These are phyloP conservation scores for Romanomermis culicivorax DNA, from an alignment of 2,888 invertebrate species.

Conservation along the genomic window DNA sequence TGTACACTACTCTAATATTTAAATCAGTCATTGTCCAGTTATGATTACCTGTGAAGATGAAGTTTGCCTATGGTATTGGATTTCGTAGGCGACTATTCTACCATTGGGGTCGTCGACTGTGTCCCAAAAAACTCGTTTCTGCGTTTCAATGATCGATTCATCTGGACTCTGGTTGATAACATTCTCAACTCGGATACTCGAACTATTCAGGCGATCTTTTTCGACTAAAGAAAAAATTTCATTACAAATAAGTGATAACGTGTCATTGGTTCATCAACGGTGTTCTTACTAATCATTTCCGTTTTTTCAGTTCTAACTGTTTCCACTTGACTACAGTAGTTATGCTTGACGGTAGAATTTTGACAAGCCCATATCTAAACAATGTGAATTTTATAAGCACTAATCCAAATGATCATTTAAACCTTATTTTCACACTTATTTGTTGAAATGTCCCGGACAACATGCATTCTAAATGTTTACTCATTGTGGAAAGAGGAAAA, in stretches of 20 bases:
- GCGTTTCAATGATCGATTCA: background rate
- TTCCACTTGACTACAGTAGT: background rate
- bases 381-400: too few relatives aligned
- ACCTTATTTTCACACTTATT: too few relatives aligned
- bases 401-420: too few relatives aligned
- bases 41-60: too few relatives aligned
- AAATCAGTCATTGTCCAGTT: too few relatives aligned
- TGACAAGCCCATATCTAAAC: slow-evolving; percentile 4
- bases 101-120: background rate
- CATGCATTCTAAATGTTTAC: too few relatives aligned
- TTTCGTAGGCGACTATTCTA: background rate
- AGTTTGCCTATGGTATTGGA: background rate
- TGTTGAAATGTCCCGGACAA: too few relatives aligned
- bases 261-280: too few relatives aligned
- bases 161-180: background rate
- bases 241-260: too few relatives aligned
- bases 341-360: background rate
- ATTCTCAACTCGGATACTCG: background rate
- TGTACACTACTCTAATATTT: too few relatives aligned
- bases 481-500: too few relatives aligned
- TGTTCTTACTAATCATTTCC: background rate
- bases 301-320: background rate
- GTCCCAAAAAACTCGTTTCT: background rate
- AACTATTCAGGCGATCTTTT: background rate
- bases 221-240: background rate